These are phyloP conservation scores for Oscheius sp. DNA, from an alignment of 2,888 invertebrate species.

Conservation along the genomic window DNA sequence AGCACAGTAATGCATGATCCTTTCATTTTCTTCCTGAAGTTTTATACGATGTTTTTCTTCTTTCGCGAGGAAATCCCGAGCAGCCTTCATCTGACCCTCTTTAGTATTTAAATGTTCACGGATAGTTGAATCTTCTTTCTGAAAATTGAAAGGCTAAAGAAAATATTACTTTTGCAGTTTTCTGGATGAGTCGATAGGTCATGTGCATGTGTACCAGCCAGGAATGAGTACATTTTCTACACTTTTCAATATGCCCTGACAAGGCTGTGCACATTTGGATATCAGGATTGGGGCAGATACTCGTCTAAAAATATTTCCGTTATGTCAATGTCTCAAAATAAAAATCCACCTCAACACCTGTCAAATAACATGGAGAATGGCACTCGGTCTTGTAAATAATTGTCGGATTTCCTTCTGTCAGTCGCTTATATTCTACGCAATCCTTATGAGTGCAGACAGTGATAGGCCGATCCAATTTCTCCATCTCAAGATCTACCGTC, in stretches of 20 bases:
- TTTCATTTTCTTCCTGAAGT: background rate
- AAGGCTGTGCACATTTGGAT: background rate
- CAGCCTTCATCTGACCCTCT: background rate
- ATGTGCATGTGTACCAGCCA: slow-evolving; percentile 2
- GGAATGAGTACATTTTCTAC: background rate
- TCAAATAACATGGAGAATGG: background rate
- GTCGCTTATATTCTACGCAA: background rate
- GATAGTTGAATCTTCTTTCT: background rate
- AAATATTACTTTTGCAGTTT: background rate
- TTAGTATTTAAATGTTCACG: background rate
- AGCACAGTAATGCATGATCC: slow-evolving; percentile 4
- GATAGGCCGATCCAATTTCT: slow-evolving; percentile 11
- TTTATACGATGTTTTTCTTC: too few relatives aligned
- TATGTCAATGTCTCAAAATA: too few relatives aligned
- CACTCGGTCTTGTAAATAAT: background rate
- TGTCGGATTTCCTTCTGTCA: background rate
- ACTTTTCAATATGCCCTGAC: too few relatives aligned
- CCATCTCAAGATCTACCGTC: slow-evolving; percentile 7
- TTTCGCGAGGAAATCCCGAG: background rate
- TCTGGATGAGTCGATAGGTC: background rate
- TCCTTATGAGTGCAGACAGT: slow-evolving; percentile 15
- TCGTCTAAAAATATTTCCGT: slow-evolving; percentile 1
- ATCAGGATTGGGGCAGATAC: background rate
- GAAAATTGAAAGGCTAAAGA: too few relatives aligned
- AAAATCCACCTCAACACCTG: background rate